Evolutionary conservation across 2,797 vertebrate species (phyloP), one percentile per base, ranked within the genome.

Genomic region (Peromyscus eremicus): DNA sequence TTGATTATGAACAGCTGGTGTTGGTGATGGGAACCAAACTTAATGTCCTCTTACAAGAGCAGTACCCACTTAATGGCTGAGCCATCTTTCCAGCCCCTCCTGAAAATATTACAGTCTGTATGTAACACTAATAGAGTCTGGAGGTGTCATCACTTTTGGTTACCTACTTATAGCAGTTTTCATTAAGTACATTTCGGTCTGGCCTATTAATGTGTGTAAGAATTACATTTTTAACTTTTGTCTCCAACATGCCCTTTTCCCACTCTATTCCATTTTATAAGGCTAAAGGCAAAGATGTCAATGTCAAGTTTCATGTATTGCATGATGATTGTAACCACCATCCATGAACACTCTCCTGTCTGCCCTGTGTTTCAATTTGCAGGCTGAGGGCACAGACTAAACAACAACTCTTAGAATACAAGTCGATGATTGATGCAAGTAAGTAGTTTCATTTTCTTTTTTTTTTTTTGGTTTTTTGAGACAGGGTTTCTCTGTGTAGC

Each of bases 341-440:
- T 84, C 32, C 40, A 25, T 73, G 75, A 64, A 55, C 77, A 46
- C 19, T 70, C 81, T 12, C 68, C 64, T 84, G 21, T 83, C 23
- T 90, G 5, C 52, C 84, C 37, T 97, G 46, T 49, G 80, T 82
- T 55, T 66, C 29, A 52, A 25, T 79, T 94, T 89, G 4, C 93
- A 99, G 98, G 32, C 12, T 98, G 57, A 97, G 91, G 89, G 94
- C 98, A 29, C 98, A 98, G 84, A 92, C 98, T 37, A 98, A 97
- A 71, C 98, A 99, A n/a, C 98, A 98, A 37, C 93, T 98, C 10
- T 52, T 92, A 89, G 98, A 98, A 71, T 98, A 85, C 66, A 95
- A 97, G 37, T 46, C 92, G 1, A 71, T 93, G 6, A 7, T 97
- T 52, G 66, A 71, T 13, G 21, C 96, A 95, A 11, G 98, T 99